These are phyloP conservation scores for Loris lydekkerianus DNA, from an alignment of 2,797 vertebrate species.

Conservation along the genomic window DNA sequence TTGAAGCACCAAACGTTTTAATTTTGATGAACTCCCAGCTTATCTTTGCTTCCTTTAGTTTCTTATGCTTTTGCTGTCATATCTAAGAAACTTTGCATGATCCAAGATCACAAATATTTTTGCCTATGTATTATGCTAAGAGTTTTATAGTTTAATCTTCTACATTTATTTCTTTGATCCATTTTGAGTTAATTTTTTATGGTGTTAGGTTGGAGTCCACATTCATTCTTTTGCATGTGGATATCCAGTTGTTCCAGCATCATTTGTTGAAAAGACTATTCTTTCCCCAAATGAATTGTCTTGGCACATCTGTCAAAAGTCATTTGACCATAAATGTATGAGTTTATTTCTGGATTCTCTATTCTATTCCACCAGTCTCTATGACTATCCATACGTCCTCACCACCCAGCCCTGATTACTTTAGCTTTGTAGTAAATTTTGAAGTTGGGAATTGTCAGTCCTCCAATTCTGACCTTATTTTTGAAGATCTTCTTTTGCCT, in stretches of 20 bases:
- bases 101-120: background rate
- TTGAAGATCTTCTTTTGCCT: background rate
- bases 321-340: background rate
- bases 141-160: background rate
- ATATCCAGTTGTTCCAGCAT: background rate
- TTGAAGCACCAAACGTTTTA: background rate
- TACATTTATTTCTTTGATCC: background rate
- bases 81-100: background rate
- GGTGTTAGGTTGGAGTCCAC: background rate
- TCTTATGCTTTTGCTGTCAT: background rate
- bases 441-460: background rate
- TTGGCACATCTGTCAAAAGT: background rate
- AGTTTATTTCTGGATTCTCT: background rate
- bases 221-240: background rate
- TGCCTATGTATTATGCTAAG: background rate
- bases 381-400: background rate
- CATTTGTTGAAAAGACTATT: background rate
- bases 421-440: background rate
- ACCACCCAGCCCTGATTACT: background rate
- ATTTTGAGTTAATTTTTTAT: background rate
- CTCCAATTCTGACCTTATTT: background rate
- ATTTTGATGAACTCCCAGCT: background rate
- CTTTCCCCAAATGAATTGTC: background rate
- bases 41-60: background rate
- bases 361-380: background rate